Evolutionary conservation across 2,888 invertebrate genomes (phyloP).

Genomic region (Hofmannophila pseudospretella): DNA sequence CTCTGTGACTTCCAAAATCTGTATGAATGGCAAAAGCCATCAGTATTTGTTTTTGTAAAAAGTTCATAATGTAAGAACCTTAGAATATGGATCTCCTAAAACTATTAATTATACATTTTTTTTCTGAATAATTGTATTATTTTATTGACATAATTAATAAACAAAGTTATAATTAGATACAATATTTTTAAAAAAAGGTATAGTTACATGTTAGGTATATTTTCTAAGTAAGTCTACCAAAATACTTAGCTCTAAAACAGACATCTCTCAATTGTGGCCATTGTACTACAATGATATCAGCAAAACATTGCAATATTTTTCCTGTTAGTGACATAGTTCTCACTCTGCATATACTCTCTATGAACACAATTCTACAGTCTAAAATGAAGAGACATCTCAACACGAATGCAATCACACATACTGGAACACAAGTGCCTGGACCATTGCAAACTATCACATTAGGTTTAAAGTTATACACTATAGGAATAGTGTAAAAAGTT

Average conservation of each 20-base stretch:
- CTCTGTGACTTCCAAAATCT: no score
- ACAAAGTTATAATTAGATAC: not conserved
- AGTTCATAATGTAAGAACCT: constrained; percentile 8
- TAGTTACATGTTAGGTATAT: not conserved
- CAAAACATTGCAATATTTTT: constrained; percentile 88
- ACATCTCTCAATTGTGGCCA: constrained; percentile 88
- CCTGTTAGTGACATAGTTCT: constrained; percentile 93
- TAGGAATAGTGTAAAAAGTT: constrained; percentile 81
- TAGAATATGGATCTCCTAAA: constrained; percentile 42
- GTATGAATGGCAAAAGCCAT: no score
- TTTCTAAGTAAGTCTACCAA: constrained; percentile 79
- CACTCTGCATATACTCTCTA: constrained; percentile 97
- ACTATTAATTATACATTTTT: constrained; percentile 43
- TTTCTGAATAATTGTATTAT: constrained; percentile 30
- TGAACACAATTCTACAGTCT: constrained; percentile 88
- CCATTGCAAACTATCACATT: constrained; percentile 94
- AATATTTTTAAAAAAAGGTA: constrained; percentile 2
- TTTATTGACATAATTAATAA: constrained; percentile 6
- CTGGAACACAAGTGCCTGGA: constrained; percentile 96
- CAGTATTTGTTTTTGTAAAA: constrained; percentile 8
- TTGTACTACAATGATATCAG: constrained; percentile 93
- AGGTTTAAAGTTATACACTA: constrained; percentile 84
- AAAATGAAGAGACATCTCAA: constrained; percentile 82
- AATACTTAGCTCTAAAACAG: constrained; percentile 84
- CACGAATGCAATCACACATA: constrained; percentile 88